Evolutionary conservation across 2,113 vertebrate genomes (phyloP).

Genomic region (Lepisosteus oculatus): DNA sequence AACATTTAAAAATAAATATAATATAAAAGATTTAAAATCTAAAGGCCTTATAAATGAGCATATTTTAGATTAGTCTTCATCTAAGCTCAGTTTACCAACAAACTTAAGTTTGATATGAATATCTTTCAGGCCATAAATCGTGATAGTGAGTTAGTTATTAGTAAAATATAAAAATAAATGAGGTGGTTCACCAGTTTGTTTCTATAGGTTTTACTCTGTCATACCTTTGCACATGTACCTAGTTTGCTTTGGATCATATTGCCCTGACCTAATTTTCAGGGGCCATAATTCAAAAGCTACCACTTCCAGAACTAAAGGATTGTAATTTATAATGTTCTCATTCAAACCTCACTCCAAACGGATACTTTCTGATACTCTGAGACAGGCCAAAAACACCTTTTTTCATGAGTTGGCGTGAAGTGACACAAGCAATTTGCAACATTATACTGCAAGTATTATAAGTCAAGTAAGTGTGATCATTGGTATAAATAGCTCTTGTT

Average conservation of each 20-base stretch:
- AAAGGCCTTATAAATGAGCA: too few relatives aligned
- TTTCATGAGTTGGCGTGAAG: constrained; percentile 6
- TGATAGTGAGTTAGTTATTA: too few relatives aligned
- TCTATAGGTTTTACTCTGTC: constrained; percentile 14
- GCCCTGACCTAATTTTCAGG: constrained; percentile 14
- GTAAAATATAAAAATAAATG: too few relatives aligned
- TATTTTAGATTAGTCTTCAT: too few relatives aligned
- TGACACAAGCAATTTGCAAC: constrained; percentile 21
- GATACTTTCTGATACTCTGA: background rate
- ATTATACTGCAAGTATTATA: constrained; percentile 6
- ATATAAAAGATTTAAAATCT: too few relatives aligned
- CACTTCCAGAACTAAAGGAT: background rate
- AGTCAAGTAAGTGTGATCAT: constrained; percentile 11
- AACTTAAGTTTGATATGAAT: too few relatives aligned
- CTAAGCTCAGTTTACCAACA: too few relatives aligned
- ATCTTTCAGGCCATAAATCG: too few relatives aligned
- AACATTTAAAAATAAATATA: too few relatives aligned
- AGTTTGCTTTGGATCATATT: constrained; percentile 14
- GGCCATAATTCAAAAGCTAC: background rate
- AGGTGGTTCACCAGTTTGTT: constrained; percentile 14
- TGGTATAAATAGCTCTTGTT: constrained; percentile 15
- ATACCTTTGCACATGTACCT: background rate
- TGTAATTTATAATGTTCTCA: constrained; percentile 16
- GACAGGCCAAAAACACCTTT: constrained; percentile 19
- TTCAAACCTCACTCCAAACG: background rate